Conservation (phyloP, 1,140 invertebrate species). For the Lysiphlebus fabarum region DNA sequence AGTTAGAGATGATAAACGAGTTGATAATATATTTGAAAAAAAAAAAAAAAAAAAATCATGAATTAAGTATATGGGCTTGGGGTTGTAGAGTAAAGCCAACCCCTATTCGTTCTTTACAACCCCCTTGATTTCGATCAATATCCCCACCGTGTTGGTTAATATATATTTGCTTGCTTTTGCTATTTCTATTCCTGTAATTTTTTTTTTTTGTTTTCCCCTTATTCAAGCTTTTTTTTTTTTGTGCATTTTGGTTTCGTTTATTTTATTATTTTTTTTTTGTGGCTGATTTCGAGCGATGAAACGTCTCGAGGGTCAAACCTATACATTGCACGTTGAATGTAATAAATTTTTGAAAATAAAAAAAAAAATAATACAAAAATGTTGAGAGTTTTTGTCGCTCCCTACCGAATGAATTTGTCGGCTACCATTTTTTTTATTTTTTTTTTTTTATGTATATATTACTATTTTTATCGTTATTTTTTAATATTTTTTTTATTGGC, state of each 20-base stretch:
- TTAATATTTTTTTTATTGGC: no score
- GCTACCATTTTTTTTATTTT: no score
- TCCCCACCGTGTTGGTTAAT: conserved; percentile 22
- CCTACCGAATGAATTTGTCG: background rate
- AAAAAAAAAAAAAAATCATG: conserved; percentile 38
- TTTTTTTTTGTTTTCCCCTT: background rate
- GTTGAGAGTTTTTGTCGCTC: conserved; percentile 10
- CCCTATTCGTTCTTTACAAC: conserved; percentile 24
- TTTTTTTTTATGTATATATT: no score
- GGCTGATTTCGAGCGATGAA: conserved; percentile 11
- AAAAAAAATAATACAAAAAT: background rate
- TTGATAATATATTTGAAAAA: no score
- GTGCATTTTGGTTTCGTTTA: background rate
- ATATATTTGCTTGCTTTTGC: conserved; percentile 17
- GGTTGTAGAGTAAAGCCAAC: conserved; percentile 25
- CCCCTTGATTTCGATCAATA: conserved; percentile 46
- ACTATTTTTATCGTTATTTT: no score
- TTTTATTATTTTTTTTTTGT: background rate
- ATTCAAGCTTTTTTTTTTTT: background rate
- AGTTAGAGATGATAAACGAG: no score
- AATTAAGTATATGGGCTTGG: conserved; percentile 38
- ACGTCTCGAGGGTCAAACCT: conserved; percentile 14
- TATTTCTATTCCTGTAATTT: conserved; percentile 16
- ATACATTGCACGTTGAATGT: background rate
- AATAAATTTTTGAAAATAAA: no score